Evolutionary conservation across 2,888 invertebrate genomes (phyloP).

Genomic region (Geotrupes spiniger): DNA sequence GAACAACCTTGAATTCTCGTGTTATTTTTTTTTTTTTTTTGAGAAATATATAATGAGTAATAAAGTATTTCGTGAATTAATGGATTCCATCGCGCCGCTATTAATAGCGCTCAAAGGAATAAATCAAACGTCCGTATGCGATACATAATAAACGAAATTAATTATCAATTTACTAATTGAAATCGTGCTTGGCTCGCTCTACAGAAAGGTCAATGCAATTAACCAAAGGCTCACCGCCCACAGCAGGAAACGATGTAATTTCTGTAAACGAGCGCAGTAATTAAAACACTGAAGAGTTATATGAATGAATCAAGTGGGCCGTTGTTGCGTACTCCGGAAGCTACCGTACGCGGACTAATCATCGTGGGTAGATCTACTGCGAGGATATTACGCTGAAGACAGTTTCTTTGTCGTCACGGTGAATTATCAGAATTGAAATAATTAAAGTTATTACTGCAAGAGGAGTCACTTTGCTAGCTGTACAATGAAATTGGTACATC

Average conservation of each 20-base stretch:
- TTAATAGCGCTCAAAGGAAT: no score
- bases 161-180: no score
- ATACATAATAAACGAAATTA: no score
- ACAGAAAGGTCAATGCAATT: slow-evolving; percentile 19
- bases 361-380: slow-evolving; percentile 26
- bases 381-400: neutral
- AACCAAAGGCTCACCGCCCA: slow-evolving; percentile 14
- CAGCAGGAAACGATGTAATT: slow-evolving; percentile 29
- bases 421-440: slow-evolving; percentile 12
- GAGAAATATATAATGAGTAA: no score
- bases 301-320: slow-evolving; percentile 27
- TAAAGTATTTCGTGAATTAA: no score
- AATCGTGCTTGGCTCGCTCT: no score
- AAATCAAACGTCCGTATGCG: no score
- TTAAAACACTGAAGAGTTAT: slow-evolving; percentile 24
- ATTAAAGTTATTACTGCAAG: slow-evolving; percentile 4
- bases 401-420: slow-evolving; percentile 9
- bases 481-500: no score
- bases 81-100: no score
- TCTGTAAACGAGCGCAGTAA: slow-evolving; percentile 27
- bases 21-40: no score
- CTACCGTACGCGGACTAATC: slow-evolving; percentile 29
- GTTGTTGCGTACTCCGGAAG: slow-evolving; percentile 26
- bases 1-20: no score
- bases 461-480: neutral